Evolutionary conservation across 1,140 invertebrate species (phyloP).

Genomic region (Trypoxylus dichotomus): DNA sequence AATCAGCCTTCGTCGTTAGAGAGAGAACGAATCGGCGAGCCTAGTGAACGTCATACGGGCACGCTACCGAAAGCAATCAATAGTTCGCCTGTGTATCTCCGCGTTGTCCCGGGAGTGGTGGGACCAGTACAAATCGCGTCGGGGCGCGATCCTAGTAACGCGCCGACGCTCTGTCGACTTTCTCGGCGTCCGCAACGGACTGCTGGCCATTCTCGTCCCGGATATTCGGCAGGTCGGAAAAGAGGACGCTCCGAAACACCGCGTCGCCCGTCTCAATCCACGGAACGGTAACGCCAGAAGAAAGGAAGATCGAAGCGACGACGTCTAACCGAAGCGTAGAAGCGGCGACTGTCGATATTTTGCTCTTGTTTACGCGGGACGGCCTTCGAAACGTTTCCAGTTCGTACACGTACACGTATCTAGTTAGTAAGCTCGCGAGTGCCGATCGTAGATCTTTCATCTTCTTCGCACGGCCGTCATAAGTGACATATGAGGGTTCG

Average conservation of each 20-base stretch:
- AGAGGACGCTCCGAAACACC: not conserved
- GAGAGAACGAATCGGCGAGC: not conserved
- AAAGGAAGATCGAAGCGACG: not conserved
- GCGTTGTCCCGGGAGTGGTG: not conserved
- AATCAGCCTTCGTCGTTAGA: not conserved
- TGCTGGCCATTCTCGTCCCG: slow-evolving; percentile 33
- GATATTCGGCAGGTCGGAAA: slow-evolving; percentile 28
- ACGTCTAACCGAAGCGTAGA: too few species aligned
- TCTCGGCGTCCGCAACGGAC: slow-evolving; percentile 9
- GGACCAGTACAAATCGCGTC: not conserved
- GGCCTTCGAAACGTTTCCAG: not conserved
- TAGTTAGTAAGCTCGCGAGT: too few species aligned
- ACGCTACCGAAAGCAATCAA: not conserved
- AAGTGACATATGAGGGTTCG: not conserved
- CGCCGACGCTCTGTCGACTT: not conserved
- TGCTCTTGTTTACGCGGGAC: not conserved
- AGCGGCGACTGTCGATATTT: not conserved
- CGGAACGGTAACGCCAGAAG: not conserved
- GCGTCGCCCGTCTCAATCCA: slow-evolving; percentile 16
- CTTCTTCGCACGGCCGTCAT: not conserved
- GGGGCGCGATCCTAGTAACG: slow-evolving; percentile 29
- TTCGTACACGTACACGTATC: not conserved
- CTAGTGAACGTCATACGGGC: not conserved
- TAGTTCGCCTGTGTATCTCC: not conserved
- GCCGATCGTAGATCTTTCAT: too few species aligned